phyloP scores from a whole-genome alignment of 2,113 vertebrate species.

The Loxodonta africana region DNA sequence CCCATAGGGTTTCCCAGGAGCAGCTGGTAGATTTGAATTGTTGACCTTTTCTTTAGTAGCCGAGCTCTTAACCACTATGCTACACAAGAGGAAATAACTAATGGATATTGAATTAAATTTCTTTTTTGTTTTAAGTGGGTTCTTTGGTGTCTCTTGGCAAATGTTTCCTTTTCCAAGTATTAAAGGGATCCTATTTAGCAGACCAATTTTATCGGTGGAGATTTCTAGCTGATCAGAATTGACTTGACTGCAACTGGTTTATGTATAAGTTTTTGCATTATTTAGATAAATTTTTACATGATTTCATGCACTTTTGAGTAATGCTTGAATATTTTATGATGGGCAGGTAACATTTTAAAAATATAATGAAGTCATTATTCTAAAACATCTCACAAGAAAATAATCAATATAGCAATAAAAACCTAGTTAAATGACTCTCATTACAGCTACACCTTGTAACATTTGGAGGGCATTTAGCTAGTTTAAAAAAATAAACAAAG shows the following conservation, averaged over 20 bases:
- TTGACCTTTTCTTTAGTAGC: too few relatives aligned
- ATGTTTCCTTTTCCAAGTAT: not conserved
- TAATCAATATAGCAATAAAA: not conserved
- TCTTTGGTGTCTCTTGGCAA: not conserved
- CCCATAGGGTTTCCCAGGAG: too few relatives aligned
- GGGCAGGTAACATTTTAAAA: not conserved
- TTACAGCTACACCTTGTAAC: not conserved
- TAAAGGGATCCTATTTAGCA: rapidly evolving
- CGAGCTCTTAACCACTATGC: too few relatives aligned
- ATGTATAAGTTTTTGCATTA: too few relatives aligned
- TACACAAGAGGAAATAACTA: rapidly evolving
- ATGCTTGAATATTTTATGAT: not conserved
- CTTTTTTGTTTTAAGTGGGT: not conserved
- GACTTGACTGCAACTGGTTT: not conserved
- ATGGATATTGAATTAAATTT: rapidly evolving
- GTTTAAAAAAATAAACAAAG: not conserved
- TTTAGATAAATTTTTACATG: not conserved
- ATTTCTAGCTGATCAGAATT: not conserved
- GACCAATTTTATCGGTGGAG: not conserved
- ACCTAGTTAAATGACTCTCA: not conserved
- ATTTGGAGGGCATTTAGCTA: too few relatives aligned
- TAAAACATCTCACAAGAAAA: not conserved
- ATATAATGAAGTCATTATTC: not conserved
- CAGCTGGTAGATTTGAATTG: too few relatives aligned
- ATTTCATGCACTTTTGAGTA: not conserved